These are phyloP conservation scores for Barypeithes pellucidus DNA, from an alignment of 2,888 invertebrate species.

Conservation along the genomic window DNA sequence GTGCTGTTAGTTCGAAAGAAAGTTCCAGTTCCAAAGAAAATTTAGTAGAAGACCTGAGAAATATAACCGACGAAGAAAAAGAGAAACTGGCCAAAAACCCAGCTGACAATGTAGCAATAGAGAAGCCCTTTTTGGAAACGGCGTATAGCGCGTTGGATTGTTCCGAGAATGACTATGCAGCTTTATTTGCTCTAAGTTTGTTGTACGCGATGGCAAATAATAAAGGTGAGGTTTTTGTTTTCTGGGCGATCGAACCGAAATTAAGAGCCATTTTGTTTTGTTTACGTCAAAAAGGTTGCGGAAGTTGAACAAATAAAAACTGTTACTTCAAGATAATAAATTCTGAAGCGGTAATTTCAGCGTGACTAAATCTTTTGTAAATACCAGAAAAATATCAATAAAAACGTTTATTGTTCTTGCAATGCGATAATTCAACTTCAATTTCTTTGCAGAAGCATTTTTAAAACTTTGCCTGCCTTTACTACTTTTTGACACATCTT, in stretches of 20 bases:
- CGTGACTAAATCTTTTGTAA: no score
- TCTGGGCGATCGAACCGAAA: not conserved
- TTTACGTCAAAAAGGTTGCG: no score
- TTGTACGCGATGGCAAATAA: slow-evolving; percentile 96
- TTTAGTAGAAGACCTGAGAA: slow-evolving; percentile 74
- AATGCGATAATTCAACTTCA: no score
- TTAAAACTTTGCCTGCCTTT: no score
- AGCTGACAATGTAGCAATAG: slow-evolving; percentile 71
- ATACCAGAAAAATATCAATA: no score
- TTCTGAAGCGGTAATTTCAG: no score
- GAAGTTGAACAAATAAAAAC: no score
- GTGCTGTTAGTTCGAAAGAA: slow-evolving; percentile 59
- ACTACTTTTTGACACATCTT: no score
- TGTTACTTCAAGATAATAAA: no score
- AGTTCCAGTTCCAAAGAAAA: slow-evolving; percentile 64
- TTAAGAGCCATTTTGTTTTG: no score
- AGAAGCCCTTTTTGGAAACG: slow-evolving; percentile 90
- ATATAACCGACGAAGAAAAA: slow-evolving; percentile 96
- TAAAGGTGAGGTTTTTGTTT: slow-evolving; percentile 78
- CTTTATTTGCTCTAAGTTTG: slow-evolving; percentile 92
- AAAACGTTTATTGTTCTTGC: no score
- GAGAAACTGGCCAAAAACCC: slow-evolving; percentile 63
- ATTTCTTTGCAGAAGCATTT: no score
- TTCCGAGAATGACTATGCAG: slow-evolving; percentile 94
- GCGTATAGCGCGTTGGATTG: slow-evolving; percentile 91